Evolutionary conservation across 2,797 vertebrate genomes (phyloP), one percentile per base, ranked within the genome.

Genomic region (Morelia viridis): DNA sequence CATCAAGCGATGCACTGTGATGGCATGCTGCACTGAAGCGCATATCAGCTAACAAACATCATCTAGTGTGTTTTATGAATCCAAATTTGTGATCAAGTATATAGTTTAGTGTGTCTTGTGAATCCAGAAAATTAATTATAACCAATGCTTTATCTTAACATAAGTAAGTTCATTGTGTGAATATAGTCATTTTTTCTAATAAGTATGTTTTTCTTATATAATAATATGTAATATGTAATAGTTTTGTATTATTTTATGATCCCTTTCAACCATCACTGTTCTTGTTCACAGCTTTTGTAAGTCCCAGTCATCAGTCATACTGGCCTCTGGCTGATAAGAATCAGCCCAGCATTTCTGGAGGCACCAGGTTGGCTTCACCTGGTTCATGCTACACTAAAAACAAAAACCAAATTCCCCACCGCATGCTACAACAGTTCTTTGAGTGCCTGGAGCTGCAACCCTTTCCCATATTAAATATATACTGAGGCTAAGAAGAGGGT

Each of bases 401-500:
- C 7, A 88, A 31, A 56, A 71, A 68, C 5, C 1, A 28, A 50
- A 71, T 26, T 80, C 11, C 22, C 3, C 19, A 80, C 35, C 26
- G 26, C 31, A n/a, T 26, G 0, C 62, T n/a, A 60, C 24, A 68
- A 24, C 62, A 31, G 2, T 12, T 50, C 31, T 85, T 53, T 56
- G 53, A 15, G 11, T 24, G 53, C 85, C 65, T 87, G 12, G 26
- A 9, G 56, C 91, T 85, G 57, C 53, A 68, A 5, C 17, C 50
- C 61, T 85, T 89, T 85, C 31, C 76, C 31, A 50, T 56, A 65
- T 65, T 41, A 85, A 68, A 41, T 58, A 80, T 83, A 35, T 91
- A 56, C 31, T 89, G 76, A 58, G 76, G 80, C 87, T 68, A 26
- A 89, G 50, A 83, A 85, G 83, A 56, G 60, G 91, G 71, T 24